Conservation (phyloP, 2,113 vertebrate species). For the Eupsittula cactorum region DNA sequence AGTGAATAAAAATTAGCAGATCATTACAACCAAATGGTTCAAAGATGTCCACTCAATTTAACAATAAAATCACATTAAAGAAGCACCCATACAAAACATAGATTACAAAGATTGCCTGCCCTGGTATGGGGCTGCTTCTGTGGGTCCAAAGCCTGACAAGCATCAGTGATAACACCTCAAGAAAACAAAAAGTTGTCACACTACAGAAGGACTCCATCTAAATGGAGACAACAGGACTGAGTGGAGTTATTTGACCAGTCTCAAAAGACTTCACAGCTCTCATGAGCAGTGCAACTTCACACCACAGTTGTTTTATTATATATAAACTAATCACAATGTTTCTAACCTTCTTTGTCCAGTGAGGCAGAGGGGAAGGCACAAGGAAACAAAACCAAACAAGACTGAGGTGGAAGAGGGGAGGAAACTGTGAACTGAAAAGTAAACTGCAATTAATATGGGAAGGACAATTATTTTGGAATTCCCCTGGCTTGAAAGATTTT, state of each 20-base stretch:
- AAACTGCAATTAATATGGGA: not conserved
- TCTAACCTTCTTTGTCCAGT: not conserved
- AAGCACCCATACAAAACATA: rapidly evolving
- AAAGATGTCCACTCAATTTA: not conserved
- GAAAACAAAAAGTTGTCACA: not conserved
- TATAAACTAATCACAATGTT: not conserved
- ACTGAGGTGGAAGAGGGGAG: not conserved
- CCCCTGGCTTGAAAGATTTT: not conserved
- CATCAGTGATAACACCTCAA: not conserved
- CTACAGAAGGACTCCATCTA: not conserved
- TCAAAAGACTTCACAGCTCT: not conserved
- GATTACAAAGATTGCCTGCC: not conserved
- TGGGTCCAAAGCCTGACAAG: not conserved
- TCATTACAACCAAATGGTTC: not conserved
- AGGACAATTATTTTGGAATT: not conserved
- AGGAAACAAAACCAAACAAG: not conserved
- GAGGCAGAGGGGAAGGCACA: not conserved
- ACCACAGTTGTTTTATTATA: not conserved
- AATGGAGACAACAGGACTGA: not conserved
- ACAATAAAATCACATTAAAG: not conserved
- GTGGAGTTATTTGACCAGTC: not conserved
- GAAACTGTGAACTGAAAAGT: not conserved
- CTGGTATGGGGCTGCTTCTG: not conserved
- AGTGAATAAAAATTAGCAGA: not conserved
- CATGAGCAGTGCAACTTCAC: not conserved